Conservation (phyloP, 1,140 invertebrate species). For the Pristionchus pacificus region DNA sequence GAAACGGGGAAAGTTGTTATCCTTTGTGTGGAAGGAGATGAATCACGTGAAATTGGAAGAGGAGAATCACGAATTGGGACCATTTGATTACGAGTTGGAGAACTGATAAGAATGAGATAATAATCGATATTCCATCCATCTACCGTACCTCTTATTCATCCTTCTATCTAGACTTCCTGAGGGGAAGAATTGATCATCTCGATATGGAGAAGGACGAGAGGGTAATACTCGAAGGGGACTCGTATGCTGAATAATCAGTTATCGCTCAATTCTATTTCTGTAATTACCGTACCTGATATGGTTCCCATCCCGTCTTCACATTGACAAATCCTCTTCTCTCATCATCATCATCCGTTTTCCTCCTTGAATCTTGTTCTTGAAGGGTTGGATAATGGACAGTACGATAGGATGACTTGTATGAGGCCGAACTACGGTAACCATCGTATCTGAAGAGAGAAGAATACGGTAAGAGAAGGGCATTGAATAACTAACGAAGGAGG, state of each 20-base stretch:
- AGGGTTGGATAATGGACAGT: conserved; percentile 54
- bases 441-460: conserved; percentile 21
- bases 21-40: not conserved
- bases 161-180: not conserved
- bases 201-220: not conserved
- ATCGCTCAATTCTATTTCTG: no score
- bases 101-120: not conserved
- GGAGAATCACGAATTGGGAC: no score
- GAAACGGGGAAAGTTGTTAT: not conserved
- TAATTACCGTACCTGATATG: no score
- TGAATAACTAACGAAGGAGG: conserved; percentile 6
- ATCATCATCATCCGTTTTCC: not conserved
- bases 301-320: no score
- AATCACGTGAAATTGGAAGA: not conserved
- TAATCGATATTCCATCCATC: not conserved
- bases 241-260: no score
- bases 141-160: not conserved
- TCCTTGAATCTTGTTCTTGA: conserved; percentile 15
- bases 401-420: conserved; percentile 50
- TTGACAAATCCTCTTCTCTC: not conserved
- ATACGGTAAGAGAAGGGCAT: not conserved
- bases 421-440: conserved; percentile 45
- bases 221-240: not conserved
- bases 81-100: no score
- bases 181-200: not conserved